phyloP scores from a whole-genome alignment of 1,140 invertebrate species.

The Coboldia fuscipes region DNA sequence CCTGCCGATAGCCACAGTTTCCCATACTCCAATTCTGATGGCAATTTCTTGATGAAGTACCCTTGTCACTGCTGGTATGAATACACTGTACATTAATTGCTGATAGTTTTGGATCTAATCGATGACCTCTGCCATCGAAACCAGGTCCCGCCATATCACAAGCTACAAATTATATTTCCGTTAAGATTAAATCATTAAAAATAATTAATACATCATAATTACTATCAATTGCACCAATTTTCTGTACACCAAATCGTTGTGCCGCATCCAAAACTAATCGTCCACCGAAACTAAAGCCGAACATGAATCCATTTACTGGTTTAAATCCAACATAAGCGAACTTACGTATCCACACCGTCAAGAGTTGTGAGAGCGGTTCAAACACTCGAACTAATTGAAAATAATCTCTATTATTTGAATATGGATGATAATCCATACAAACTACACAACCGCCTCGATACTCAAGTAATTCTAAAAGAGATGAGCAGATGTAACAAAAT shows the following conservation, averaged over 20 bases:
- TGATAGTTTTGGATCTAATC: conserved; percentile 11
- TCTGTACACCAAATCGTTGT: conserved; percentile 6
- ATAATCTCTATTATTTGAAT: conserved; percentile 9
- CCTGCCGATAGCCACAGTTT: conserved; percentile 13
- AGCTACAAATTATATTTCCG: conserved; percentile 7
- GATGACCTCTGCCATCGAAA: conserved; percentile 12
- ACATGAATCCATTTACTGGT: conserved; percentile 12
- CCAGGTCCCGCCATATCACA: conserved; percentile 20
- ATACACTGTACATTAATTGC: conserved; percentile 18
- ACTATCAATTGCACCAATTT: conserved; percentile 13
- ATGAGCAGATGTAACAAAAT: neutral
- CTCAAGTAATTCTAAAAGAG: conserved; percentile 11
- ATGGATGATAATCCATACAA: conserved; percentile 15
- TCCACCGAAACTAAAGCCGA: conserved; percentile 19
- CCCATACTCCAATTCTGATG: conserved; percentile 18
- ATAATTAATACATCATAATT: neutral
- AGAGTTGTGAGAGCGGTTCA: conserved; percentile 9
- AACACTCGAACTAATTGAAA: conserved; percentile 13
- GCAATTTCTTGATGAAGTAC: conserved; percentile 14
- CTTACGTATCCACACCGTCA: conserved; percentile 8
- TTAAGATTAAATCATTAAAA: neutral
- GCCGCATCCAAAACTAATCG: conserved; percentile 15
- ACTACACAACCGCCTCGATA: conserved; percentile 18
- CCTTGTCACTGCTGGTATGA: conserved; percentile 16
- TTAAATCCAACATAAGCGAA: conserved; percentile 12